Evolutionary conservation across 2,888 invertebrate genomes (phyloP).

Genomic region (Acanthopleura granulata): DNA sequence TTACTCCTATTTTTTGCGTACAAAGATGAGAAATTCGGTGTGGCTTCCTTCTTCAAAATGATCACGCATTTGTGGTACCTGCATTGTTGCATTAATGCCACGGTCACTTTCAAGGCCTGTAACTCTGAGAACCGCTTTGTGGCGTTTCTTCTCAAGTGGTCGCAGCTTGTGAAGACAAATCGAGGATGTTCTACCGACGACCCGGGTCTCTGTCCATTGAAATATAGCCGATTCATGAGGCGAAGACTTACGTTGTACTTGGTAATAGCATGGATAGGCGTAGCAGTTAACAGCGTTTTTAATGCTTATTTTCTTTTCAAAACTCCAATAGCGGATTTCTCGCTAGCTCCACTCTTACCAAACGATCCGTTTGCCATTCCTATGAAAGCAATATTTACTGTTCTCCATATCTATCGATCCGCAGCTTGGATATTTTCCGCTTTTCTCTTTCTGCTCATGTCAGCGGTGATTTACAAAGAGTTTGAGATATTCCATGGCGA

Average conservation of each 20-base stretch:
- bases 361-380: neutral
- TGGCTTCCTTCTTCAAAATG: neutral
- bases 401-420: neutral
- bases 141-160: neutral
- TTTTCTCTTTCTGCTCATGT: neutral
- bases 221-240: no score
- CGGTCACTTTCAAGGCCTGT: neutral
- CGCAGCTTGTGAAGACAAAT: slow-evolving; percentile 5
- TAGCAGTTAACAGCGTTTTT: neutral
- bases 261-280: neutral
- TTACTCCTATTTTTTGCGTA: neutral
- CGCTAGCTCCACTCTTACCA: neutral
- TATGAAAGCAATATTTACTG: neutral
- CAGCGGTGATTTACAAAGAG: neutral
- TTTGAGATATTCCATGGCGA: neutral
- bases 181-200: neutral
- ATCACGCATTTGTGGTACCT: neutral
- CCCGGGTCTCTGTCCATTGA: no score
- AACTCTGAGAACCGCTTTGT: neutral
- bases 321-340: neutral
- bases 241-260: no score
- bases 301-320: neutral
- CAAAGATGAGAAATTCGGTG: neutral
- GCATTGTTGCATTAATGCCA: neutral
- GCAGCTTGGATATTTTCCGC: neutral